Conservation (phyloP, 2,888 invertebrate species). For the Aleiodes leptofemur region DNA sequence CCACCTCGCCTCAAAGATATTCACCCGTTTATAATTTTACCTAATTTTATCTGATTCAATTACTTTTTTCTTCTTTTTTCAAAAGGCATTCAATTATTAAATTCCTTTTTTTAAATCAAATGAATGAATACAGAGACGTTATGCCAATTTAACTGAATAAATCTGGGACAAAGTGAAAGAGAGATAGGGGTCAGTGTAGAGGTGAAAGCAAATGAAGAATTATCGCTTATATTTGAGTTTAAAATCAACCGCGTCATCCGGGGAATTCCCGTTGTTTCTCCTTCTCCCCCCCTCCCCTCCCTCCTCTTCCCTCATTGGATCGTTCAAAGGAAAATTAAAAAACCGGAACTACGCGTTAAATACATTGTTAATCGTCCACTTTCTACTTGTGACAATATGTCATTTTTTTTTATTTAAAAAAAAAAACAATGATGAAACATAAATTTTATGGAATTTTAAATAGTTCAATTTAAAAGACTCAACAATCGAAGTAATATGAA, state of each 20-base stretch:
- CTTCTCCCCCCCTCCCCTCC: neutral
- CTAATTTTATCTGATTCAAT: too few species aligned
- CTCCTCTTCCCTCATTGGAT: too few species aligned
- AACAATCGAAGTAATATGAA: too few species aligned
- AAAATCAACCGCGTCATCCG: slow-evolving; percentile 4
- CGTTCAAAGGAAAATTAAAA: neutral
- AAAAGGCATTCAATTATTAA: too few species aligned
- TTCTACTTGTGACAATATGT: neutral
- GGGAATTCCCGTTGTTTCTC: neutral
- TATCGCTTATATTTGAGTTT: slow-evolving; percentile 15
- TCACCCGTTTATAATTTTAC: too few species aligned
- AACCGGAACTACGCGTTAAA: slow-evolving; percentile 12
- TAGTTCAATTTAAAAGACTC: too few species aligned
- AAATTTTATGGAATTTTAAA: too few species aligned
- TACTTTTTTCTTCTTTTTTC: too few species aligned
- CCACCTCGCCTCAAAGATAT: too few species aligned
- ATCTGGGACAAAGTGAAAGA: slow-evolving; percentile 1
- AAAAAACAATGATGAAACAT: too few species aligned
- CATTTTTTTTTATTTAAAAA: neutral
- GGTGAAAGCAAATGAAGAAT: slow-evolving; percentile 24
- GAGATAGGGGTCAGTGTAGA: slow-evolving; percentile 9
- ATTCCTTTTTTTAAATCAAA: too few species aligned
- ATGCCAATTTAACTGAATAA: neutral
- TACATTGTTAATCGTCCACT: slow-evolving; percentile 12
- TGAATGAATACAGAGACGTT: neutral